Evolutionary conservation across 1,140 invertebrate genomes (phyloP).

Genomic region (Galleria mellonella): DNA sequence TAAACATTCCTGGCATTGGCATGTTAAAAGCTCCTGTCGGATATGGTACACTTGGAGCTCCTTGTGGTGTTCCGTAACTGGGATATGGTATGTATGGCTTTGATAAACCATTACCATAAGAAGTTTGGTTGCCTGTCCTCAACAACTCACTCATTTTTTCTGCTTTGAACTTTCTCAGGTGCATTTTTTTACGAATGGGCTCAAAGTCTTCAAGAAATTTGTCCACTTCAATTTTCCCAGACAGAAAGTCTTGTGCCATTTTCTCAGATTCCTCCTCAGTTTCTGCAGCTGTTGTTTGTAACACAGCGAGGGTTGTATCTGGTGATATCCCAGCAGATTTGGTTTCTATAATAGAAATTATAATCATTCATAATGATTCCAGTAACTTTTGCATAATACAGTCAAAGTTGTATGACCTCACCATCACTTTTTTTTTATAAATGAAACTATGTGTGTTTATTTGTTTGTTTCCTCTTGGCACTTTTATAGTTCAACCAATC

Average conservation of each 20-base stretch:
- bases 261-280: constrained; percentile 92
- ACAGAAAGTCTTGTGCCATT: constrained; percentile 84
- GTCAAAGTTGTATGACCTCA: too few relatives aligned
- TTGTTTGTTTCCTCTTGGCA: too few relatives aligned
- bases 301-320: constrained; percentile 87
- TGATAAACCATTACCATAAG: constrained; percentile 49
- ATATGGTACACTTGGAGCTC: constrained; percentile 67
- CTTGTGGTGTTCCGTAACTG: constrained; percentile 45
- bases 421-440: too few relatives aligned
- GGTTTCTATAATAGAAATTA: constrained; percentile 70
- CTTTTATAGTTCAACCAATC: too few relatives aligned
- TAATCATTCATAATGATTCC: constrained; percentile 1
- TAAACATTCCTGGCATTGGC: constrained; percentile 76
- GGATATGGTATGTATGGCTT: constrained; percentile 63
- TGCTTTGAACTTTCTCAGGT: constrained; percentile 87
- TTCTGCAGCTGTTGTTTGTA: constrained; percentile 90
- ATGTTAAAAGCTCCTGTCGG: constrained; percentile 75
- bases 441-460: too few relatives aligned
- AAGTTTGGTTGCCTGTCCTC: constrained; percentile 48
- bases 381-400: background rate
- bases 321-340: constrained; percentile 82
- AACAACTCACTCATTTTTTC: constrained; percentile 91
- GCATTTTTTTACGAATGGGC: constrained; percentile 83
- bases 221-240: constrained; percentile 83
- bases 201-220: constrained; percentile 87